phyloP scores from a whole-genome alignment of 2,797 vertebrate genomes.

The Schizopygopsis malacanthus region DNA sequence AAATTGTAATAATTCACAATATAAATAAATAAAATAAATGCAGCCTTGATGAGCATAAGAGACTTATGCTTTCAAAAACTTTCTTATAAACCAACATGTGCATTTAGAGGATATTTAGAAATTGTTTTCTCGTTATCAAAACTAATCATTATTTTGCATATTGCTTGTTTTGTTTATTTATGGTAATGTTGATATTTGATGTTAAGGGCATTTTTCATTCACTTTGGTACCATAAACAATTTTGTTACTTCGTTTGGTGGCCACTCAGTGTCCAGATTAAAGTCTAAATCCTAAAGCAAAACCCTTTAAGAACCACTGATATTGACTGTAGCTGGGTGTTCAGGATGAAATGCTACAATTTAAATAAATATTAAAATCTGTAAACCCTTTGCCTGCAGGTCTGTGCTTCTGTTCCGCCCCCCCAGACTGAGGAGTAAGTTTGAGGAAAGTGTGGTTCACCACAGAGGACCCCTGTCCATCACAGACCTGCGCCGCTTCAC shows the following conservation, averaged over 20 bases:
- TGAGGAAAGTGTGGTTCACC: slow-evolving; percentile 72
- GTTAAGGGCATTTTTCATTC: background rate
- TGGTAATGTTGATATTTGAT: background rate
- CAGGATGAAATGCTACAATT: background rate
- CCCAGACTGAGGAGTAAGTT: slow-evolving; percentile 74
- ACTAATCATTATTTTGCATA: background rate
- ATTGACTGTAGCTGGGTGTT: background rate
- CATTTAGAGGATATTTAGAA: background rate
- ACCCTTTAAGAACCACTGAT: background rate
- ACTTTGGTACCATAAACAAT: background rate
- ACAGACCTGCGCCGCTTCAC: slow-evolving; percentile 76
- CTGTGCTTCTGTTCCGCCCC: slow-evolving; percentile 76
- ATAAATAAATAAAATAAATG: background rate
- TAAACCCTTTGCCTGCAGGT: slow-evolving; percentile 58
- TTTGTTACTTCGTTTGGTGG: background rate
- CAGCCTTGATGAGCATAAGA: background rate
- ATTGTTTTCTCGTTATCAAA: background rate
- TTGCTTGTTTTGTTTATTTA: background rate
- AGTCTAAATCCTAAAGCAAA: background rate
- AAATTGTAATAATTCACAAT: background rate
- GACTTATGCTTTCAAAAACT: too few relatives aligned
- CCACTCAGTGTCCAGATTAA: background rate
- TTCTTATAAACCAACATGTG: background rate
- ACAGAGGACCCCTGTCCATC: slow-evolving; percentile 68
- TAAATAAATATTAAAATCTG: background rate